Evolutionary conservation across 2,113 vertebrate species (phyloP), one percentile per base, ranked within the genome.

Genomic region (Balaeniceps rex): DNA sequence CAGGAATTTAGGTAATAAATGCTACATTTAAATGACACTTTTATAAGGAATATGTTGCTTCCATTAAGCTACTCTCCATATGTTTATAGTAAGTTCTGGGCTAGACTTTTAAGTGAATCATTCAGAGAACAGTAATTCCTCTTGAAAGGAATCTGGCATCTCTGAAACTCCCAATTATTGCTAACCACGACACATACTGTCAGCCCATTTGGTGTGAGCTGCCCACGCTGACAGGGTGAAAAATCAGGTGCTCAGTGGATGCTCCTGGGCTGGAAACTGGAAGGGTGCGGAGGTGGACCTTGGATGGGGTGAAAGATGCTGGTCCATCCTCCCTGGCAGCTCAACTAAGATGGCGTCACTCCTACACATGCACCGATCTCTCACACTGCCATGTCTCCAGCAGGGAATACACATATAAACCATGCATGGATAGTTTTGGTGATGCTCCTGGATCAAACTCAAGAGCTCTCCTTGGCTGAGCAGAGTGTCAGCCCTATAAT

Each of bases 341-440:
- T 29, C 52, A 47, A 1, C 55, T 16, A 12, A 51, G 55, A 12
- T 0, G 0, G 49, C n/a, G 57, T 63, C 9, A 4, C 22, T 15
- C 63, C 82, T 33, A 42, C 52, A 65, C 19, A 3, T 0, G 3
- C 84, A 17, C 69, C 9, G 1, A 9, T 13, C 44, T 44, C 83
- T 71, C 49, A 25, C 33, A 1, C 36, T 40, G 66, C 71, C 36
- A 3, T 0, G 2, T 52, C 44, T 54, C 44, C 58, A 54, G 28
- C 28, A 6, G 25, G 21, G 42, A 83, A 34, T 1, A 3, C 19
- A 1, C n/a, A 3, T 0, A 11, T 2, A 3, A 49, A n/a, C 28
- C 1, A 0, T 0, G 5, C 51, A 29, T 1, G 19, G 49, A 19
- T 6, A 34, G 47, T 11, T 78, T 15, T 55, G 60, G n/a, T 21